Evolutionary conservation across 2,888 invertebrate species (phyloP).

Genomic region (Elegia similella): DNA sequence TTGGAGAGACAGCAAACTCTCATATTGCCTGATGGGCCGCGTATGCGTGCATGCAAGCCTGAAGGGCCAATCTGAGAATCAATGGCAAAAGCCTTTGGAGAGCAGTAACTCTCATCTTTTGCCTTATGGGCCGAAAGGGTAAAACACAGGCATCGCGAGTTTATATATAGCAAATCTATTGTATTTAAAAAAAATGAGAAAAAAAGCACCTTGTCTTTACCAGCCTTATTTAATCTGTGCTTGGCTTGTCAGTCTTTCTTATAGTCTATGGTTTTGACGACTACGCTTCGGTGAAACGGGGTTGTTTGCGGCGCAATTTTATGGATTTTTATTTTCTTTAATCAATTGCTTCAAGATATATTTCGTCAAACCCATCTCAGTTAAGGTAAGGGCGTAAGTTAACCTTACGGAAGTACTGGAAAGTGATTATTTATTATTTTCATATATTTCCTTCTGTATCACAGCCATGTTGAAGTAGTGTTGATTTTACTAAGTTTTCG

Average conservation of each 20-base stretch:
- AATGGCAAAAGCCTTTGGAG: too few relatives aligned
- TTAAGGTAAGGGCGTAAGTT: constrained; percentile 81
- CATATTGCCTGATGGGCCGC: too few relatives aligned
- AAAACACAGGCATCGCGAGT: too few relatives aligned
- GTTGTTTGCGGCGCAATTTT: constrained; percentile 68
- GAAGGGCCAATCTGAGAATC: too few relatives aligned
- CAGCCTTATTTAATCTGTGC: neutral
- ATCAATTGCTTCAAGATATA: constrained; percentile 71
- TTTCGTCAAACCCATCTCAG: constrained; percentile 73
- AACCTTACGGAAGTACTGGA: constrained; percentile 73
- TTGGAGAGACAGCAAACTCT: too few relatives aligned
- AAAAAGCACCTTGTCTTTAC: too few relatives aligned
- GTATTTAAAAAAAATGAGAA: neutral
- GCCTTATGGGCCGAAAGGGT: too few relatives aligned
- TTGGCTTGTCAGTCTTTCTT: neutral
- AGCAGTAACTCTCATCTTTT: too few relatives aligned
- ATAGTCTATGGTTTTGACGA: constrained; percentile 46
- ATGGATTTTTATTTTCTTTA: constrained; percentile 58
- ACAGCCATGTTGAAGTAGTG: constrained; percentile 82
- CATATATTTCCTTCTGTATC: constrained; percentile 77
- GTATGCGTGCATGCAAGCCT: too few relatives aligned
- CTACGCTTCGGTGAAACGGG: constrained; percentile 62
- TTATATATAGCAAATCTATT: too few relatives aligned
- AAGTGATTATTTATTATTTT: constrained; percentile 81
- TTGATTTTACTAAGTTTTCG: constrained; percentile 77